phyloP scores from a whole-genome alignment of 2,888 invertebrate species.

The Aleiodes alternator region DNA sequence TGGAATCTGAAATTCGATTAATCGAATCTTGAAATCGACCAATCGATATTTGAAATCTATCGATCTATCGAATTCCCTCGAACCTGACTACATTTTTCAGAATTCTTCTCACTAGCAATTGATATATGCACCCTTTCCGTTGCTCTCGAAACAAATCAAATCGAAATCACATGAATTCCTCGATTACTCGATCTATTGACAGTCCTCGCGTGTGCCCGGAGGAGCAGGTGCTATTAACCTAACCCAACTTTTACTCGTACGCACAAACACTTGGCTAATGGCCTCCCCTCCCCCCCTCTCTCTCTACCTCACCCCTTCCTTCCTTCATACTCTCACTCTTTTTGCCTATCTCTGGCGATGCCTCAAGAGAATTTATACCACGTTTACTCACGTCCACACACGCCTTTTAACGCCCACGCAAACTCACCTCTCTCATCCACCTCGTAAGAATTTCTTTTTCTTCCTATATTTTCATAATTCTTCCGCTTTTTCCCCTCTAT shows the following conservation, averaged over 20 bases:
- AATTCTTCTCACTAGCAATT: no score
- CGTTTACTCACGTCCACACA: slow-evolving; percentile 42
- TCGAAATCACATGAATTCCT: no score
- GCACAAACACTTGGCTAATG: slow-evolving; percentile 39
- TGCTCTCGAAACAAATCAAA: no score
- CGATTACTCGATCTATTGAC: no score
- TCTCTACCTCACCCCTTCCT: slow-evolving; percentile 12
- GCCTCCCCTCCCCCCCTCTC: slow-evolving; percentile 25
- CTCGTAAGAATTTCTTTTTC: background rate
- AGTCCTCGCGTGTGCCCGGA: no score
- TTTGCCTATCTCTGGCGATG: slow-evolving; percentile 13
- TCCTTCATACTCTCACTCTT: slow-evolving; percentile 6
- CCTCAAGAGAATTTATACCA: slow-evolving; percentile 37
- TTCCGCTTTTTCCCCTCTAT: background rate
- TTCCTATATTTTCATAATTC: background rate
- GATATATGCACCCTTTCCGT: no score
- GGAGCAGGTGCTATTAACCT: no score
- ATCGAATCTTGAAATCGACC: no score
- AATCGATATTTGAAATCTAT: no score
- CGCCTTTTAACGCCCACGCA: slow-evolving; percentile 36
- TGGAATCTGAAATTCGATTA: no score
- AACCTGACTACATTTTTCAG: no score
- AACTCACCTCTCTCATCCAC: background rate
- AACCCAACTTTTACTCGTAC: slow-evolving; percentile 37
- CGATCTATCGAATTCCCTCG: no score